A percentile compares a stretch with the other conserved stretches of the same genome.
phyloP scores from a whole-genome alignment of 2,888 invertebrate species.

The Matsumyia berberina region DNA sequence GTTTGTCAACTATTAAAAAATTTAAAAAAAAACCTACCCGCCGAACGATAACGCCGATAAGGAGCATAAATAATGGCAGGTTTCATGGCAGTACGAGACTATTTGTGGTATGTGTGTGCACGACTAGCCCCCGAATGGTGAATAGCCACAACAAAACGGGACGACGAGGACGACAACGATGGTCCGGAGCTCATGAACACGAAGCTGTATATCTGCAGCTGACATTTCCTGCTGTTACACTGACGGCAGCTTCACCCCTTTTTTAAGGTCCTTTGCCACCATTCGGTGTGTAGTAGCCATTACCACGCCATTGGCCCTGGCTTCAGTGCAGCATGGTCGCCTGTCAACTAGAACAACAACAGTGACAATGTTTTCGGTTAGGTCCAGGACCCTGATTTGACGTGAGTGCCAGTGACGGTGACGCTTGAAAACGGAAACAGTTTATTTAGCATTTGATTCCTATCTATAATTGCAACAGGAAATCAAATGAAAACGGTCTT shows the following conservation, averaged over 20 bases:
- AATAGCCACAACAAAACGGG: conserved; percentile 57
- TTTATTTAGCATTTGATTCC: conserved; percentile 77
- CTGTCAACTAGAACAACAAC: conserved; percentile 74
- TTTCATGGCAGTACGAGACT: conserved; percentile 27
- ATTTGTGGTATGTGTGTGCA: conserved; percentile 13
- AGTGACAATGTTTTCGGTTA: conserved; percentile 76
- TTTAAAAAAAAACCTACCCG: conserved; percentile 26
- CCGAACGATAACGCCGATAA: conserved; percentile 62
- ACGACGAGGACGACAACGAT: not conserved
- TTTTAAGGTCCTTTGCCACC: conserved; percentile 36
- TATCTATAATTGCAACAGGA: conserved; percentile 77
- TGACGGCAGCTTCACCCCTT: conserved; percentile 47
- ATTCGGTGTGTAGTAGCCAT: conserved; percentile 57
- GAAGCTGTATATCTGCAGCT: conserved; percentile 66
- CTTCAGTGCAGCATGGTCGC: conserved; percentile 52
- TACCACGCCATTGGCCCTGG: conserved; percentile 50
- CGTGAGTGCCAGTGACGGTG: conserved; percentile 65
- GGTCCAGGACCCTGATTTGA: conserved; percentile 67
- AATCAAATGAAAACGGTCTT: conserved; percentile 75
- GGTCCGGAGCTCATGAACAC: conserved; percentile 64
- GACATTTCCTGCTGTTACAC: conserved; percentile 75
- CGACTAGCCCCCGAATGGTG: conserved; percentile 28
- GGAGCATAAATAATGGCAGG: conserved; percentile 70
- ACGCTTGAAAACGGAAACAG: conserved; percentile 74
- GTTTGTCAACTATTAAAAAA: conserved; percentile 47